Conservation (phyloP, 2,113 vertebrate genomes). For the Marcusenius ussheri region DNA sequence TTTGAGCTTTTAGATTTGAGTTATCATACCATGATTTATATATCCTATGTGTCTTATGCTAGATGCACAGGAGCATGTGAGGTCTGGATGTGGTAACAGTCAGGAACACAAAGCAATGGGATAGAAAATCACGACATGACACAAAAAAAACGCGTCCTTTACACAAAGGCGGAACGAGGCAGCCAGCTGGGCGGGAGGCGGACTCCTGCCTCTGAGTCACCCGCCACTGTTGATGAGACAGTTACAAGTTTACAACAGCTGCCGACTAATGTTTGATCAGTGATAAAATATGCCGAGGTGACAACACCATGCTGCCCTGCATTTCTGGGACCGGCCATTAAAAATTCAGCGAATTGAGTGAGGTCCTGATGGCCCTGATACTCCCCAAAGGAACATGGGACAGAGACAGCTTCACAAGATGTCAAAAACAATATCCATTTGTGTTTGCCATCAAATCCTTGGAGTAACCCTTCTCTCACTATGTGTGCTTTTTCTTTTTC, state of each 20-base stretch:
- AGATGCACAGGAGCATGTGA: slow-evolving; percentile 28
- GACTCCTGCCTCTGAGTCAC: slow-evolving; percentile 53
- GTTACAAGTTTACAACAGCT: slow-evolving; percentile 78
- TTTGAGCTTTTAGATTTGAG: not conserved
- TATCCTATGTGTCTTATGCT: not conserved
- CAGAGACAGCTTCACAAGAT: slow-evolving; percentile 75
- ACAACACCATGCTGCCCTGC: slow-evolving; percentile 80
- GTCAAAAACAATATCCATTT: slow-evolving; percentile 78
- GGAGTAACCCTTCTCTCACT: slow-evolving; percentile 53
- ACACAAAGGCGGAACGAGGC: slow-evolving; percentile 23
- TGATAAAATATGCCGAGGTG: slow-evolving; percentile 88
- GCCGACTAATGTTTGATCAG: slow-evolving; percentile 86
- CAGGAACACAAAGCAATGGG: slow-evolving; percentile 39
- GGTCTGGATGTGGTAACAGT: slow-evolving; percentile 28
- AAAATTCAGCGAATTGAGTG: slow-evolving; percentile 75
- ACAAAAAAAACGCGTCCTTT: slow-evolving; percentile 10
- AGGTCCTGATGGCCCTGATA: slow-evolving; percentile 67
- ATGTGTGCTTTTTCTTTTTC: slow-evolving; percentile 40
- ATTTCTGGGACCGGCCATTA: slow-evolving; percentile 79
- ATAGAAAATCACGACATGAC: slow-evolving; percentile 24
- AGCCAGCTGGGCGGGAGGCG: slow-evolving; percentile 60
- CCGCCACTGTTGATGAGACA: slow-evolving; percentile 69
- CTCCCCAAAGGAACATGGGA: slow-evolving; percentile 71
- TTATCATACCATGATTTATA: not conserved
- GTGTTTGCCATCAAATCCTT: slow-evolving; percentile 65